Evolutionary conservation across 2,797 vertebrate species (phyloP).

Genomic region (Gadopsis bispinosus): DNA sequence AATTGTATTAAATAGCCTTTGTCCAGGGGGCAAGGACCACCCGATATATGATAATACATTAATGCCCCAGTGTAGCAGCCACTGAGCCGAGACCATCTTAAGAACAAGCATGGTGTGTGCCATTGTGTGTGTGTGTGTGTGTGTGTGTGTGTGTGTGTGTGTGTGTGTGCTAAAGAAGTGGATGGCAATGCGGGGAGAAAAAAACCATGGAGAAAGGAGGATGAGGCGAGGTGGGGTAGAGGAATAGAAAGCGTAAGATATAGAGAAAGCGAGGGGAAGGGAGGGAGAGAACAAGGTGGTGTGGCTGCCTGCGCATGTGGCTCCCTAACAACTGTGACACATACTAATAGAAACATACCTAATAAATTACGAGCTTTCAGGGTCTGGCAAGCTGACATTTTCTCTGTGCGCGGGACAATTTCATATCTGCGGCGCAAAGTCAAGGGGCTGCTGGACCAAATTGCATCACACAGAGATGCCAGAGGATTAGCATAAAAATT

Average conservation of each 20-base stretch:
- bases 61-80: conserved; percentile 96
- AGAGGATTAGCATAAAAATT: conserved; percentile 99
- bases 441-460: conserved; percentile 88
- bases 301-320: conserved; percentile 80
- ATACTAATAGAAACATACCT: conserved; percentile 99
- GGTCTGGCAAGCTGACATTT: conserved; percentile 99
- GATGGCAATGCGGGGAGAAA: conserved; percentile 29
- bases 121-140: conserved; percentile 36
- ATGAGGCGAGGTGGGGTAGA: conserved; percentile 43
- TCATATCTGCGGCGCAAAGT: conserved; percentile 94
- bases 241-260: conserved; percentile 48
- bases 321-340: conserved; percentile 99
- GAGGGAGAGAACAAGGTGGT: conserved; percentile 58
- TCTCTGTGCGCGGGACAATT: conserved; percentile 97
- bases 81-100: conserved; percentile 94
- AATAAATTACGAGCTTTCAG: conserved; percentile 99
- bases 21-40: conserved; percentile 99
- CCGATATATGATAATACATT: conserved; percentile 99
- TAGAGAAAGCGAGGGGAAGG: conserved; percentile 35
- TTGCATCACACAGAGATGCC: conserved; percentile 98
- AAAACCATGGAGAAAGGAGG: conserved; percentile 38
- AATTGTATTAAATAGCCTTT: conserved; percentile 99
- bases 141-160: conserved; percentile 21
- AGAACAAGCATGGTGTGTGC: conserved; percentile 86
- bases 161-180: conserved; percentile 42